These are phyloP conservation scores for Champsocephalus gunnari DNA, from an alignment of 2,797 vertebrate species.

Conservation along the genomic window DNA sequence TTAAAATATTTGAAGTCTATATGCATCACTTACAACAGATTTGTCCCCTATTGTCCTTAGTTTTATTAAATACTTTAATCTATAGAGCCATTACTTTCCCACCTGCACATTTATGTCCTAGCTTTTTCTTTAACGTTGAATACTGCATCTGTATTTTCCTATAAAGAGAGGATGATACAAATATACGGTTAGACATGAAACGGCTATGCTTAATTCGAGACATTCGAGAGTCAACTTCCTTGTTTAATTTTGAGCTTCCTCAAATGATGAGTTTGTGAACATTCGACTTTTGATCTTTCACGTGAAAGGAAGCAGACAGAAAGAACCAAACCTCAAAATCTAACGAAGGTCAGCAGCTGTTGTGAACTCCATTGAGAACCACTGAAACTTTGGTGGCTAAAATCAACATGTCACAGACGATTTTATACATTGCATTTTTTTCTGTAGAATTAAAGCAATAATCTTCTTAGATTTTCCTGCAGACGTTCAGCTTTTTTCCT, in stretches of 20 bases:
- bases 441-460: neutral
- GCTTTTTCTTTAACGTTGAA: neutral
- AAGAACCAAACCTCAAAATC: constrained; percentile 27
- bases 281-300: constrained; percentile 36
- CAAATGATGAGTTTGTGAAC: constrained; percentile 29
- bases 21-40: neutral
- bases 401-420: neutral
- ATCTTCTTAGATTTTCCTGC: neutral
- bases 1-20: neutral
- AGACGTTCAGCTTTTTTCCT: neutral
- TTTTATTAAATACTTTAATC: neutral
- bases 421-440: neutral
- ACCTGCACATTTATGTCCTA: neutral
- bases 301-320: constrained; percentile 46
- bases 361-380: constrained; percentile 9
- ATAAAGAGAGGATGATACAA: neutral
- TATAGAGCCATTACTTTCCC: neutral
- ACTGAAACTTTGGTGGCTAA: neutral
- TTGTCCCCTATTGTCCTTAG: neutral
- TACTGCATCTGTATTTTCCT: neutral
- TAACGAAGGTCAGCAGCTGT: neutral
- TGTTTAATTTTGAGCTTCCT: constrained; percentile 24
- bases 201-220: neutral
- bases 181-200: constrained; percentile 9
- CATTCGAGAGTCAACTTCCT: constrained; percentile 25